phyloP scores from a whole-genome alignment of 2,888 invertebrate genomes.

The Lasioglossum figueresi region DNA sequence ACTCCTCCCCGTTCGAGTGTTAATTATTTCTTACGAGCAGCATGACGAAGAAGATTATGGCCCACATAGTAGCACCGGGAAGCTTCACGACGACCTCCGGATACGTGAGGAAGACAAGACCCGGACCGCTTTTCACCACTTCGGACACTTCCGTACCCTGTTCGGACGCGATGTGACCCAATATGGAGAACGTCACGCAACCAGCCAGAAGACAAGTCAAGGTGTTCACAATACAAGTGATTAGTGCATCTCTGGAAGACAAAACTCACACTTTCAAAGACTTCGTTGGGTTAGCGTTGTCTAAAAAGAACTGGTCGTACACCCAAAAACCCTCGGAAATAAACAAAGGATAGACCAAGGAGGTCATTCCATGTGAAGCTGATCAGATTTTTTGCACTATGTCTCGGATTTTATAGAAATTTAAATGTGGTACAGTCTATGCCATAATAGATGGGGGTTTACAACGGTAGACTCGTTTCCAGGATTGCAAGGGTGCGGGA shows the following conservation, averaged over 20 bases:
- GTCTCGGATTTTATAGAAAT: not conserved
- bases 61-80: constrained; percentile 90
- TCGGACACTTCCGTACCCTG: constrained; percentile 84
- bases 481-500: too few relatives aligned
- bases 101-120: constrained; percentile 90
- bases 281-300: constrained; percentile 32
- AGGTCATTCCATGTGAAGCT: not conserved
- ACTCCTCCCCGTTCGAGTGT: constrained; percentile 26
- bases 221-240: constrained; percentile 90
- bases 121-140: constrained; percentile 88
- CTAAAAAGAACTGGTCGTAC: not conserved
- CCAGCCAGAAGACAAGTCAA: constrained; percentile 90
- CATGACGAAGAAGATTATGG: constrained; percentile 91
- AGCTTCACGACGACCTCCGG: constrained; percentile 90
- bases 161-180: constrained; percentile 88
- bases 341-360: not conserved
- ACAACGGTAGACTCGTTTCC: too few relatives aligned
- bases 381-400: not conserved
- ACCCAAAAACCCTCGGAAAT: not conserved
- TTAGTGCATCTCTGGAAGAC: constrained; percentile 87
- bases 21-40: constrained; percentile 84
- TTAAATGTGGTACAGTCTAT: not conserved
- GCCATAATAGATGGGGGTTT: not conserved
- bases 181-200: constrained; percentile 90
- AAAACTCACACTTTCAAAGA: constrained; percentile 60